phyloP scores from a whole-genome alignment of 2,797 vertebrate genomes.

The Telmatherina bonti region DNA sequence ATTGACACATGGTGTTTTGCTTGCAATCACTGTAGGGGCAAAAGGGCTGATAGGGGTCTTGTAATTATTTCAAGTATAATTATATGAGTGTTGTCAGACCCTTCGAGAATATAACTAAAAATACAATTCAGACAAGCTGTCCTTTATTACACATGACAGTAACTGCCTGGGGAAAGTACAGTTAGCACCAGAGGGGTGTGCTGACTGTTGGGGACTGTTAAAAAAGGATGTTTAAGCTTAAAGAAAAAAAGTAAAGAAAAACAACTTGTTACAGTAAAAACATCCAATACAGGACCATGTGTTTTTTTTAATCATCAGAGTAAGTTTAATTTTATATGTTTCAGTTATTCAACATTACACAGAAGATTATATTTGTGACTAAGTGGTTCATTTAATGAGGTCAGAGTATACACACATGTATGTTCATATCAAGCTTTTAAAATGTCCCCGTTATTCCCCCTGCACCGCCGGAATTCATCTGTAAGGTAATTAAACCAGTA shows the following conservation, averaged over 20 bases:
- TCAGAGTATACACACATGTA: background rate
- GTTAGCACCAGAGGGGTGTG: background rate
- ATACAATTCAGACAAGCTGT: background rate
- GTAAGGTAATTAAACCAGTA: conserved; percentile 1
- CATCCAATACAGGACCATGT: background rate
- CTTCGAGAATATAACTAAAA: too few species aligned
- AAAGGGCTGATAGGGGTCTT: background rate
- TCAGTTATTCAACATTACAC: too few species aligned
- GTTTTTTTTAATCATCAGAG: background rate
- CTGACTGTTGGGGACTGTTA: too few species aligned
- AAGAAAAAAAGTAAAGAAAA: background rate
- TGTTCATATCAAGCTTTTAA: background rate
- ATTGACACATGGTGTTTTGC: background rate
- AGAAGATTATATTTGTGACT: too few species aligned
- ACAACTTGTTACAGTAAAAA: too few species aligned
- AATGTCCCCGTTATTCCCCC: too few species aligned
- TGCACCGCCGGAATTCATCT: background rate
- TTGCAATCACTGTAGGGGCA: background rate
- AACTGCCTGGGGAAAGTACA: background rate
- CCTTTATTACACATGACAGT: conserved; percentile 4
- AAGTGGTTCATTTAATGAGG: too few species aligned
- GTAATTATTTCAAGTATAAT: too few species aligned
- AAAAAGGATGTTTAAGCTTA: background rate
- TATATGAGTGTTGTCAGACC: too few species aligned
- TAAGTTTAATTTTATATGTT: background rate